phyloP scores from a whole-genome alignment of 2,113 vertebrate genomes.

The Canis aureus region DNA sequence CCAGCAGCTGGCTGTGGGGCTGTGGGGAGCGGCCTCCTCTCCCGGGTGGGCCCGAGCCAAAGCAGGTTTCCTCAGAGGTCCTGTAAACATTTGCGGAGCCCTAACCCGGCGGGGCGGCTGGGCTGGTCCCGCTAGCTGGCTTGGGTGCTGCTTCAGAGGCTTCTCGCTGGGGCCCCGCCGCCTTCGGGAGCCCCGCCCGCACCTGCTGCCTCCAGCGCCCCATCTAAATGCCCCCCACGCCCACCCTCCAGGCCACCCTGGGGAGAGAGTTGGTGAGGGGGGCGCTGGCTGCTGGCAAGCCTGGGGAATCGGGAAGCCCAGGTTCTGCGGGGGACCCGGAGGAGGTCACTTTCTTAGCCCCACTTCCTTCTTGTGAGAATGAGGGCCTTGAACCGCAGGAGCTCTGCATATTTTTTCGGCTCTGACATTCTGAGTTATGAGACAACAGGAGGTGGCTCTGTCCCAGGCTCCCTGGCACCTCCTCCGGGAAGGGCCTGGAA shows the following conservation, averaged over 20 bases:
- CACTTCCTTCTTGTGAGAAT: not conserved
- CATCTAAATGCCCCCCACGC: not conserved
- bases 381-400: not conserved
- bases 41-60: too few relatives aligned
- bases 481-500: not conserved
- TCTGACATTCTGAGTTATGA: not conserved
- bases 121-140: slow-evolving; percentile 61
- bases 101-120: not conserved
- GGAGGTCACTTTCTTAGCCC: not conserved
- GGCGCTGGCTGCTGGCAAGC: not conserved
- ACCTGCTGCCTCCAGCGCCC: not conserved
- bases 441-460: not conserved
- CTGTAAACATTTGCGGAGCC: slow-evolving; percentile 81
- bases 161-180: not conserved
- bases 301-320: not conserved
- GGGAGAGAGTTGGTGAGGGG: not conserved
- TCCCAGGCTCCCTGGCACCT: not conserved
- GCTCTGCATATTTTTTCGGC: not conserved
- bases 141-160: not conserved
- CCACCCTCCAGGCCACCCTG: not conserved
- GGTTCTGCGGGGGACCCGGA: too few relatives aligned
- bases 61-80: slow-evolving; percentile 50
- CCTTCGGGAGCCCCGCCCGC: too few relatives aligned
- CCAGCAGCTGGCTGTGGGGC: too few relatives aligned
- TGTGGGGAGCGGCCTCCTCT: too few relatives aligned